These are phyloP conservation scores for Echinarachnius parma DNA, from an alignment of 53 echinoderm and acorn worm genomes.

Conservation along the genomic window DNA sequence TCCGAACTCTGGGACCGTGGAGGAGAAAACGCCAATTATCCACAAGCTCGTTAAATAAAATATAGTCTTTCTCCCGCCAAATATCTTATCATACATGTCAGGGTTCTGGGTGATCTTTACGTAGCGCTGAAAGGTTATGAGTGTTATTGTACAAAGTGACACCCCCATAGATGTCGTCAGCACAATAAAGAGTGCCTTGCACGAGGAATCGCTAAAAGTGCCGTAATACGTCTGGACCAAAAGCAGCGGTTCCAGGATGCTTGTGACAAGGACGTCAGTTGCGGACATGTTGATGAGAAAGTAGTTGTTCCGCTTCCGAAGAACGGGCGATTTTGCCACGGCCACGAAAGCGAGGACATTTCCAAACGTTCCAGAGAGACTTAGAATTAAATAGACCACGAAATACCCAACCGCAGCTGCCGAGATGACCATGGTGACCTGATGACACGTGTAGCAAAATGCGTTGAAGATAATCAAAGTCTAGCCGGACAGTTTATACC, in stretches of 20 bases:
- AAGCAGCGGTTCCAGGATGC: slow-evolving; percentile 47
- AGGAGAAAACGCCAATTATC: background rate
- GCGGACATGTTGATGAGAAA: slow-evolving; percentile 67
- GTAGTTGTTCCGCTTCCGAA: slow-evolving; percentile 58
- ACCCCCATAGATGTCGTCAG: slow-evolving; percentile 25
- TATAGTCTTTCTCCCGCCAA: slow-evolving; percentile 17
- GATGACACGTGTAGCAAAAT: too few species aligned
- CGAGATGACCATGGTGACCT: slow-evolving; percentile 10
- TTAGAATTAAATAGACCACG: slow-evolving; percentile 20
- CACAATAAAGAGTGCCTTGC: slow-evolving; percentile 4
- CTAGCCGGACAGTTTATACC: too few species aligned
- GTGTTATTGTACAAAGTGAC: slow-evolving; percentile 45
- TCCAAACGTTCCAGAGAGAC: slow-evolving; percentile 62
- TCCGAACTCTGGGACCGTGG: slow-evolving; percentile 12
- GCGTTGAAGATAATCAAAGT: too few species aligned
- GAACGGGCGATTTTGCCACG: slow-evolving; percentile 55
- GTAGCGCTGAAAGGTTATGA: slow-evolving; percentile 20
- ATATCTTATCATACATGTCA: slow-evolving; percentile 5
- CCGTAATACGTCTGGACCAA: slow-evolving; percentile 21
- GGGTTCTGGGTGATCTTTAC: slow-evolving; percentile 27
- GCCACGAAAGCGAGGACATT: slow-evolving; percentile 62
- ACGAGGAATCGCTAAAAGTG: slow-evolving; percentile 6
- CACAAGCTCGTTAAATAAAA: background rate
- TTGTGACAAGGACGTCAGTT: slow-evolving; percentile 60
- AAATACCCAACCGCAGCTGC: slow-evolving; percentile 4